Conservation (phyloP, 2,888 invertebrate genomes). For the Caenorhabditis sp. region DNA sequence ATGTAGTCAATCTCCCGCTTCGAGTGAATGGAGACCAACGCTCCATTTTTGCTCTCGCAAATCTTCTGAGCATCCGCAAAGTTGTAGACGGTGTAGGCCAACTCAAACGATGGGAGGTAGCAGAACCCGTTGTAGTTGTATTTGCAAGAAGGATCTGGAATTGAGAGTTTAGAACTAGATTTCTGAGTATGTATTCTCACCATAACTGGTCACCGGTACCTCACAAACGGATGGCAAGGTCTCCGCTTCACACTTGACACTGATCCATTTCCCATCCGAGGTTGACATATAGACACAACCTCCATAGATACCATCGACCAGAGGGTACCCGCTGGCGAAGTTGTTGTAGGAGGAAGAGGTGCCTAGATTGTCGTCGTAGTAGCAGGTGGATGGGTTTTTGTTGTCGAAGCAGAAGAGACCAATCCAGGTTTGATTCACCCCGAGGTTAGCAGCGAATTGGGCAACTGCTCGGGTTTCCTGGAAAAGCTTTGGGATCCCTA, state of each 20-base stretch:
- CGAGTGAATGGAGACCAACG: conserved; percentile 1
- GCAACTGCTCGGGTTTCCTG: conserved; percentile 15
- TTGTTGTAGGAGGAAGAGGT: conserved; percentile 1
- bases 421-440: conserved; percentile 6
- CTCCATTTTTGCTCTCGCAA: neutral
- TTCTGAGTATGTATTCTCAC: too few relatives aligned
- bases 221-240: conserved; percentile 25
- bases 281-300: conserved; percentile 36
- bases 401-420: conserved; percentile 14
- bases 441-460: neutral
- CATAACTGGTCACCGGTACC: neutral
- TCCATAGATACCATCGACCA: conserved; percentile 6
- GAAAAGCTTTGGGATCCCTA: too few relatives aligned
- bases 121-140: too few relatives aligned
- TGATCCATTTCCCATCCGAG: conserved; percentile 20
- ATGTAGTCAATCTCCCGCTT: conserved; percentile 20
- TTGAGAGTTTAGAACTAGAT: neutral
- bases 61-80: neutral
- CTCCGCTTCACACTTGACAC: conserved; percentile 24
- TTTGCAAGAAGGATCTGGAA: too few relatives aligned
- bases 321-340: conserved; percentile 13
- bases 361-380: conserved; percentile 25
- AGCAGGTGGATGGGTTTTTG: conserved; percentile 8
- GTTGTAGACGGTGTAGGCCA: neutral
- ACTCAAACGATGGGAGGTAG: too few relatives aligned